Evolutionary conservation across 2,113 vertebrate species (phyloP), one percentile per base, ranked within the genome.

Genomic region (Centrocercus urophasianus): DNA sequence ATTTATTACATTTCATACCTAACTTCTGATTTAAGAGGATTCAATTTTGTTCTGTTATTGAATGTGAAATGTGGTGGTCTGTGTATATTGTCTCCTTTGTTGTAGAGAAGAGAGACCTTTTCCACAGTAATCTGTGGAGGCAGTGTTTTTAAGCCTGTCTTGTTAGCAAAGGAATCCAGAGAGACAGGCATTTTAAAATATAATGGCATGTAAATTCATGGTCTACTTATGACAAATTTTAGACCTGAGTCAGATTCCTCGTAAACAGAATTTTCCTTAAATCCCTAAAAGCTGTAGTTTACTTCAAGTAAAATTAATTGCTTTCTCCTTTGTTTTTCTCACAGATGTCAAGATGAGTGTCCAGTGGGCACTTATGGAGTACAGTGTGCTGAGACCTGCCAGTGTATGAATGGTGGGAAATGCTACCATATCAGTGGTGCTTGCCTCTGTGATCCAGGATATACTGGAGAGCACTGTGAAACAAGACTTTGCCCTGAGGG

Each of bases 291-390:
- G 11, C 20, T 52, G 7, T 45, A 6, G 4, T 57, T 86, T 65
- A 25, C 52, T 16, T 8, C 8, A 59, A 79, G 34, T 56, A 54
- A 6, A 81, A 10, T 6, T 47, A 13, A 6, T 59, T 17, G 56
- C 18, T n/a, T 14, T 2, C 36, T 11, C 12, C 3, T 28, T 14
- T 5, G 3, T 50, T 72, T 79, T 89, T 56, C 74, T 61, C 66
- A 47, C 91, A 99, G 99, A 67, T 99, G 99, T 93, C 99, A 99
- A 93, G 99, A 99, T 3, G 97, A 99, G 91, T 99, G 99, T 80
- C 98, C 98, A 0, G 98, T 99, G 47, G 99, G 99, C 10, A 98
- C 96, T 30, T 99, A 98, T 0, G 99, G 99, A 16, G 73, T 97
- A 20, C 97, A 38, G 40, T 99, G 99, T 83, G 92, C 97, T 3